A percentile compares a stretch with the other conserved stretches of the same genome.
Conservation (phyloP, 2,888 invertebrate species). For the Deilephila porcellus region DNA sequence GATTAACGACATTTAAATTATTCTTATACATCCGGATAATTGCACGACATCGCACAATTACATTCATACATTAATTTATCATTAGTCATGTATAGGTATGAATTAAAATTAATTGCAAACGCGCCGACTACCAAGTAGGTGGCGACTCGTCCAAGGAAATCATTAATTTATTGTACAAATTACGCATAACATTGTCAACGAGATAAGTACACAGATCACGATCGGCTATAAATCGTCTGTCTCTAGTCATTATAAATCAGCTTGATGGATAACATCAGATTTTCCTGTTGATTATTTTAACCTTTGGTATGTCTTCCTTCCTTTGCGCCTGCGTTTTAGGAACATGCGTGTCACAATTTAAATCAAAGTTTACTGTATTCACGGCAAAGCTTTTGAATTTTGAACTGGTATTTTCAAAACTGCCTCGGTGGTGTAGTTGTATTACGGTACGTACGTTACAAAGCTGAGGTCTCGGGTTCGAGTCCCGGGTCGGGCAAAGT, state of each 20-base stretch:
- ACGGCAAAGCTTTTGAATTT: too few relatives aligned
- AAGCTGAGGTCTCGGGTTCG: too few relatives aligned
- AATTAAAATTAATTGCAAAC: slow-evolving; percentile 42
- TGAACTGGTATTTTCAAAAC: too few relatives aligned
- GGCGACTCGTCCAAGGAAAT: slow-evolving; percentile 14
- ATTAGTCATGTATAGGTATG: slow-evolving; percentile 27
- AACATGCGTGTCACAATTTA: not conserved
- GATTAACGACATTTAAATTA: not conserved
- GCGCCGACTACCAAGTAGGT: slow-evolving; percentile 37
- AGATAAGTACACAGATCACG: slow-evolving; percentile 45
- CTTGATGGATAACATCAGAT: slow-evolving; percentile 23
- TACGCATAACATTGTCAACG: slow-evolving; percentile 42
- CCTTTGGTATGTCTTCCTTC: not conserved
- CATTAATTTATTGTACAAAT: slow-evolving; percentile 46
- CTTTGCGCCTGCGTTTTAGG: not conserved
- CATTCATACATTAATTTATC: slow-evolving; percentile 26
- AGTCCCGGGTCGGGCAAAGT: too few relatives aligned
- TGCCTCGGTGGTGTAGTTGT: too few relatives aligned
- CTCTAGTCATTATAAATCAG: slow-evolving; percentile 45
- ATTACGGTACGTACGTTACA: too few relatives aligned
- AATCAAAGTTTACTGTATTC: too few relatives aligned
- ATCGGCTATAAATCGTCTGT: slow-evolving; percentile 47
- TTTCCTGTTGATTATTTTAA: slow-evolving; percentile 25
- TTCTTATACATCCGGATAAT: slow-evolving; percentile 12
- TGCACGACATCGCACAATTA: not conserved